Base-by-base conservation (phyloP, 2,113 vertebrate species). In the Dicerorhinus sumatrensis region DNA sequence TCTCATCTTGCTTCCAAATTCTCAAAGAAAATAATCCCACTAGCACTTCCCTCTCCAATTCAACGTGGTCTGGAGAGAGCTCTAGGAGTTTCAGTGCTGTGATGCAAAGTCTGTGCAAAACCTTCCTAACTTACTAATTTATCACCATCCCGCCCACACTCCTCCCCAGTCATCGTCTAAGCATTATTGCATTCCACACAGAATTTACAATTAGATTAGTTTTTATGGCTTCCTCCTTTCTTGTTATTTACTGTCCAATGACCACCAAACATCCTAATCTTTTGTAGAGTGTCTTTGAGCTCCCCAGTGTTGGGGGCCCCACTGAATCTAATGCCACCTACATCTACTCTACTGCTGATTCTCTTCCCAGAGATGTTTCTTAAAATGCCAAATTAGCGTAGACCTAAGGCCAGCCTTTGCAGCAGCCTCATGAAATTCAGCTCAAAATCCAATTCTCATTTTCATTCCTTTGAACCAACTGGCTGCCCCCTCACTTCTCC, bases 401-500 rank as follows among this genome's bases (percentile, higher is more conserved):
- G 46, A 46, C 25, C 70, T 60, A 39, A 60, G 25, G 65, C 60
- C 42, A 65, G 58, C 18, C 29, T 77, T 60, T n/a, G 46, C 25
- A n/a, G 48, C 60, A 77, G 58, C 54, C 46, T 93, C 89, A 76
- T 89, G 80, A 85, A 76, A 75, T 73, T 33, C 86, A 39, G 62
- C 54, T 58, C 29, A 63, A 97, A 95, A 81, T 42, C 76, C 46
- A 39, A 69, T 96, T 91, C 51, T 96, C 85, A 36, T 63, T 81
- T 89, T 77, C 80, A 89, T 73, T 89, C 39, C 65, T 87, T 69
- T 90, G 75, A 97, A 54, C 76, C 39, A 58, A 83, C 80, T 8
- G 21, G 23, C 72, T 82, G 54, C 39, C 46, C 51, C 18, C 54
- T 87, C 46, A 3, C 48, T 69, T 91, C 77, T 93, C 65, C 2